Evolutionary conservation across 1,140 invertebrate genomes (phyloP).

Genomic region (Atta colombica): DNA sequence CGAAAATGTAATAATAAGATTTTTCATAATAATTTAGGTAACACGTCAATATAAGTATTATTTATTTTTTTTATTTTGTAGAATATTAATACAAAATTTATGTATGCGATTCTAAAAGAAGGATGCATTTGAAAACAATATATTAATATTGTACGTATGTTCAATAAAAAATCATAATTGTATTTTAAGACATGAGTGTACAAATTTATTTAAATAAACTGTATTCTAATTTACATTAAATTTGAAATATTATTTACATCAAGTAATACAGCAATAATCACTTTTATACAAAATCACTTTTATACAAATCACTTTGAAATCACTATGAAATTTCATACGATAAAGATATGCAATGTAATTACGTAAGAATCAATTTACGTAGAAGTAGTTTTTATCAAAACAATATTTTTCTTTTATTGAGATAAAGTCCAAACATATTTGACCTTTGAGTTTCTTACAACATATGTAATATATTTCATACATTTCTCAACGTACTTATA

Average conservation of each 20-base stretch:
- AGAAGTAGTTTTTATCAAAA: no score
- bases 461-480: no score
- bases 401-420: not conserved
- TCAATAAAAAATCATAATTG: not conserved
- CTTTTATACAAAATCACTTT: no score
- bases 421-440: not conserved
- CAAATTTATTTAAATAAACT: not conserved
- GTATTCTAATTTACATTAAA: not conserved
- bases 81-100: not conserved
- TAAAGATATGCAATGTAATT: not conserved
- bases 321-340: not conserved
- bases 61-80: slow-evolving; percentile 1
- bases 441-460: not conserved
- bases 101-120: not conserved
- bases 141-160: not conserved
- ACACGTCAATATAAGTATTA: not conserved
- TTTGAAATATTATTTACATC: not conserved
- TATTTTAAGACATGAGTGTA: not conserved
- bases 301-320: not conserved
- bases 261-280: not conserved
- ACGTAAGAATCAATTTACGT: no score
- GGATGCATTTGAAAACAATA: not conserved
- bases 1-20: not conserved
- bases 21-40: not conserved
- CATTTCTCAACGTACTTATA: no score